Evolutionary conservation across 2,888 invertebrate genomes (phyloP).

Genomic region (Polia nebulosa): DNA sequence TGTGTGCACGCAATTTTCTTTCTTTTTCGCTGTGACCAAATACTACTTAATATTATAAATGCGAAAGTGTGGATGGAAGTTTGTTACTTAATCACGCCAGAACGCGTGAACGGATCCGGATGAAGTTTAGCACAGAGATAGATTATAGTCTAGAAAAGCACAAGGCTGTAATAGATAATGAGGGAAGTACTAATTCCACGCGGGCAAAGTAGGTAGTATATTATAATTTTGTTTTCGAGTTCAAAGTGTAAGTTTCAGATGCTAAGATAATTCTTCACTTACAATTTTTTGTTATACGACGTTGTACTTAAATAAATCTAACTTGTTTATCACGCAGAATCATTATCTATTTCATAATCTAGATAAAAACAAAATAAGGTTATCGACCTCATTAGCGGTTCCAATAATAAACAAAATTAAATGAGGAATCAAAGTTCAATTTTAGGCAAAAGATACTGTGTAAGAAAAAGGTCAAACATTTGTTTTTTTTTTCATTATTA

Average conservation of each 20-base stretch:
- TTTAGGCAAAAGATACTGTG: not conserved
- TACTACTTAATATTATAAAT: no score
- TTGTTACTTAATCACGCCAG: no score
- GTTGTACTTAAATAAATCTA: conserved; percentile 16
- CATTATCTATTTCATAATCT: conserved; percentile 44
- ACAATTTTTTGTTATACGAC: not conserved
- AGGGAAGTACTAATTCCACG: no score
- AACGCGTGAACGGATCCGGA: no score
- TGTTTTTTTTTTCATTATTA: not conserved
- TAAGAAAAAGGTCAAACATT: not conserved
- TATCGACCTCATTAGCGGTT: conserved; percentile 40
- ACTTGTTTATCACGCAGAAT: conserved; percentile 31
- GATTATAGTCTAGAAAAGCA: no score
- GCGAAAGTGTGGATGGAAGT: no score
- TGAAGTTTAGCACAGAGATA: no score
- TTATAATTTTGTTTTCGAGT: not conserved
- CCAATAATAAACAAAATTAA: conserved; percentile 19
- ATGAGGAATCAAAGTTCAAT: conserved; percentile 19
- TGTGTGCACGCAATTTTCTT: not conserved
- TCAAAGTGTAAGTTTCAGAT: not conserved
- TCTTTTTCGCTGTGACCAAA: no score
- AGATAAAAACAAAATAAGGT: conserved; percentile 40
- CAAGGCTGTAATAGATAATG: no score
- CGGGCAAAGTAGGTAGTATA: no score
- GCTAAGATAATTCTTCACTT: not conserved